phyloP scores from a whole-genome alignment of 2,888 invertebrate genomes.

The Rhorus exstirpatorius region DNA sequence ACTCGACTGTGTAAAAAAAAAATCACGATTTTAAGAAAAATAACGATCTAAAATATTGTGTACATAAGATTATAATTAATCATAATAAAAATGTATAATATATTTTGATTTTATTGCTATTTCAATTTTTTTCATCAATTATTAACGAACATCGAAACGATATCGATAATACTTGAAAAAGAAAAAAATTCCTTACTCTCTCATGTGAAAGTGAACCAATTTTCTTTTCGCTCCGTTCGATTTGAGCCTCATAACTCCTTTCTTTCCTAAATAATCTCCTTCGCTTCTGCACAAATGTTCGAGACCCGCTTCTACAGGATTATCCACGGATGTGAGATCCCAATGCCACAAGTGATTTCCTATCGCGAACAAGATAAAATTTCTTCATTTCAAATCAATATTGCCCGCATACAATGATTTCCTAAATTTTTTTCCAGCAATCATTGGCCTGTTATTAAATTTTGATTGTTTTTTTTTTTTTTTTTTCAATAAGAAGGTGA shows the following conservation, averaged over 20 bases:
- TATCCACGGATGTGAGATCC: constrained; percentile 94
- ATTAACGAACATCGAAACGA: too few relatives aligned
- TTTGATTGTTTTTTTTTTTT: too few relatives aligned
- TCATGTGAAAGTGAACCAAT: constrained; percentile 91
- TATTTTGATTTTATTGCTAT: constrained; percentile 13
- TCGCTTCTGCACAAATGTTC: constrained; percentile 92
- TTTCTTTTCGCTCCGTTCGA: constrained; percentile 91
- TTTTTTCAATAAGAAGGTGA: too few relatives aligned
- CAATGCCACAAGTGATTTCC: constrained; percentile 95
- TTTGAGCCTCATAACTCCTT: constrained; percentile 89
- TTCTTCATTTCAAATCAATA: constrained; percentile 39
- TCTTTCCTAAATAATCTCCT: constrained; percentile 93
- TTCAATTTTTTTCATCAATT: not conserved
- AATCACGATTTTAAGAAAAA: constrained; percentile 3
- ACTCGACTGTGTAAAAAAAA: constrained; percentile 85
- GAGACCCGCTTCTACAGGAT: constrained; percentile 94
- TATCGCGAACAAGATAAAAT: constrained; percentile 77
- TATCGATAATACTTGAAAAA: too few relatives aligned
- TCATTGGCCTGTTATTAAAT: not conserved
- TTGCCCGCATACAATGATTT: too few relatives aligned
- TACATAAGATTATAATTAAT: not conserved
- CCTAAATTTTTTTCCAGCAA: constrained; percentile 59
- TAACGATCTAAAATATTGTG: not conserved
- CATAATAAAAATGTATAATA: constrained; percentile 22
- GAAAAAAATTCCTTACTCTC: constrained; percentile 89